Percentiles rank a stretch among this genome's conserved stretches.
phyloP scores from a whole-genome alignment of 2,888 invertebrate species.

The Leistus spinibarbis region DNA sequence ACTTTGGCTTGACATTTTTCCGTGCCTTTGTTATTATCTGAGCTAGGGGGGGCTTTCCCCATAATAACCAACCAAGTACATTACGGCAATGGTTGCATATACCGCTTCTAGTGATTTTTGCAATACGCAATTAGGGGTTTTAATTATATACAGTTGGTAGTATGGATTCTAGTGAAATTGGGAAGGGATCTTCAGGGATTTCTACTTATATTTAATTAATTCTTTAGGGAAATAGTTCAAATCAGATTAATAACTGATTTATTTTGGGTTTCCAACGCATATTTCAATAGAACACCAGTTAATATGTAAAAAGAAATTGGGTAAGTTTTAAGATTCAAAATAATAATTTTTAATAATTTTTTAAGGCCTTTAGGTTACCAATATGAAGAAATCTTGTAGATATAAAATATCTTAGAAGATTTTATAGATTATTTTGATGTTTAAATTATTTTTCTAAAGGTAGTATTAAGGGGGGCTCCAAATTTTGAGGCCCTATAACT shows the following conservation, averaged over 20 bases:
- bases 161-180: background rate
- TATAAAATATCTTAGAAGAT: no score
- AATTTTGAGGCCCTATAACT: no score
- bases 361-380: no score
- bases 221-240: background rate
- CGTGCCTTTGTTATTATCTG: background rate
- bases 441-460: no score
- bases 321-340: no score
- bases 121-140: constrained; percentile 25
- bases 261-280: background rate
- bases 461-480: no score
- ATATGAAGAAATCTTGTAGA: no score
- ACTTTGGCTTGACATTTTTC: background rate
- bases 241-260: no score
- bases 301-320: no score
- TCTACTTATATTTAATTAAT: background rate
- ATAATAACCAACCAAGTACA: background rate
- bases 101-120: constrained; percentile 11
- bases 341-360: no score
- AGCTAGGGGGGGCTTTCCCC: background rate
- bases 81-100: background rate
- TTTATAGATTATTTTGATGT: no score
- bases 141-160: constrained; percentile 18
- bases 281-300: no score
- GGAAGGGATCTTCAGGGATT: background rate